A percentile compares a stretch with the other conserved stretches of the same genome.
Evolutionary conservation across 2,113 vertebrate species (phyloP).

Genomic region (Ceuthmochares aereus): DNA sequence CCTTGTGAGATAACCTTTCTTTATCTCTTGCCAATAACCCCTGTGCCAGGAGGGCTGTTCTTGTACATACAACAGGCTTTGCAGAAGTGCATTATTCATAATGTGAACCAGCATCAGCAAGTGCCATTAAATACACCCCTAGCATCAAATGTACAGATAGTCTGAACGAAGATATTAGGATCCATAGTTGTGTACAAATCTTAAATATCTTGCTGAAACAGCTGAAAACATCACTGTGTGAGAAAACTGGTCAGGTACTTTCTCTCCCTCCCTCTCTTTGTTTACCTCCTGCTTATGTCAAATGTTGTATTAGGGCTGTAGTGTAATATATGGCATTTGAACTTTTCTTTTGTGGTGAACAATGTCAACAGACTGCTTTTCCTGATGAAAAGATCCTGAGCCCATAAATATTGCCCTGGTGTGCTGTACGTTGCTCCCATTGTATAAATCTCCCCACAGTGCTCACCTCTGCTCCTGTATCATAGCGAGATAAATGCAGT

Average conservation of each 20-base stretch:
- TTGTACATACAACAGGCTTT: accelerated
- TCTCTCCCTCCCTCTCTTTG: background rate
- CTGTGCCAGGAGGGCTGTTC: background rate
- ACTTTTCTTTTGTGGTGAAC: slow-evolving; percentile 32
- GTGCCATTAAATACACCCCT: background rate
- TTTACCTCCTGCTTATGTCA: slow-evolving; percentile 22
- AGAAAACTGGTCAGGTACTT: background rate
- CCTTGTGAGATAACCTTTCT: background rate
- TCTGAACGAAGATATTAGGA: background rate
- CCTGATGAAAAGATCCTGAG: slow-evolving; percentile 13
- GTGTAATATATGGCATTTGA: slow-evolving; percentile 4
- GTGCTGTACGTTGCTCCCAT: background rate
- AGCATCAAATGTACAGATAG: background rate
- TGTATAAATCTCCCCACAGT: slow-evolving; percentile 33
- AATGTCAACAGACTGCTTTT: slow-evolving; percentile 36
- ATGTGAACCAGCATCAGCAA: background rate
- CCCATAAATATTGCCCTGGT: background rate
- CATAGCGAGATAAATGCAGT: slow-evolving; percentile 43
- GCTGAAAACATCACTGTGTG: background rate
- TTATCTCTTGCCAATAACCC: background rate
- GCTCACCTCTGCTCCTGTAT: slow-evolving; percentile 60
- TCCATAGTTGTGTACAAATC: background rate
- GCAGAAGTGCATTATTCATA: background rate
- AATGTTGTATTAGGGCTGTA: background rate
- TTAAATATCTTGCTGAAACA: background rate